Base-by-base conservation (phyloP, 2,888 invertebrate species). In the Hirudinaria manillensis region DNA sequence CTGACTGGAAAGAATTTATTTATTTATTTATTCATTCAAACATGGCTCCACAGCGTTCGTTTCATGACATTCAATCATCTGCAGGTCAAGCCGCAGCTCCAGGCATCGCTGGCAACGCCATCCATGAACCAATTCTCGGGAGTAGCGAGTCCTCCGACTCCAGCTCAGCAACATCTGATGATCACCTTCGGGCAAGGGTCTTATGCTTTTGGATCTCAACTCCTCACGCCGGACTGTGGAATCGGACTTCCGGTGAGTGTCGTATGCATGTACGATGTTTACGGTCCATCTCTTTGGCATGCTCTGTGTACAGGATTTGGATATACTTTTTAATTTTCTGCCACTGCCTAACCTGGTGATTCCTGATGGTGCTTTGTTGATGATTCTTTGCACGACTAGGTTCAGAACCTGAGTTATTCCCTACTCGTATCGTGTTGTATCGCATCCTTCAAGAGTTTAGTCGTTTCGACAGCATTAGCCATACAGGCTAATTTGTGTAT, bases 191-290 rank as follows among this genome's bases (percentile, higher is more conserved):
- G 76, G 55, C 77, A 76, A 68, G 76, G 75, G 27, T 76, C 76
- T 36, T 77, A 77, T 55, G 45, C 73, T 29, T 73, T 73, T 55
- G 73, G 73, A 65, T 73, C 73, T 65, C 72, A 53, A 16, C 65
- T 56, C 10, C 56, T 73, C 45, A 65, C 56, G 4, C 61, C 73
- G 6, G 84, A 84, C 76, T 81, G 82, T 19, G 83, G 83, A 79
- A 76, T 77, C 21, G 71, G 72, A 27, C 27, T 77, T 16, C 75
- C 77, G 45, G 75, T 75, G 24, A 55, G 61, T 75, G 0, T 71
- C 10, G 6, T 16, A 45, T 45, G 10, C n/a, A n/a, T n/a, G n/a
- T n/a, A n/a, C n/a, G n/a, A n/a, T n/a, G n/a, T n/a, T n/a, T n/a
- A n/a, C n/a, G n/a, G n/a, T n/a, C n/a, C n/a, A n/a, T n/a, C n/a